Evolutionary conservation across 2,888 invertebrate species (phyloP), one percentile per base, ranked within the genome.

Genomic region (Linnaemya vulpina): DNA sequence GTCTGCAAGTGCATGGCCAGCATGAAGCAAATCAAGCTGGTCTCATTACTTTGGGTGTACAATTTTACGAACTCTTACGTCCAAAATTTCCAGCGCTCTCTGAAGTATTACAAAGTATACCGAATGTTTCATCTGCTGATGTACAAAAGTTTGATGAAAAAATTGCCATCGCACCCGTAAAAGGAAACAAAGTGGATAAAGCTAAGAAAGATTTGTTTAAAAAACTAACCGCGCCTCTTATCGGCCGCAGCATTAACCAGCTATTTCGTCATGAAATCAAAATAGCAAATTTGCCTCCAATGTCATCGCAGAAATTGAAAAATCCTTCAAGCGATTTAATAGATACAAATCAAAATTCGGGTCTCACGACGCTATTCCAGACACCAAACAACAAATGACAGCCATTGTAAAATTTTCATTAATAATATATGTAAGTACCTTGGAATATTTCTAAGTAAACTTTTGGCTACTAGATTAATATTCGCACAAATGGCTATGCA

Each of bases 181-280:
- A 95, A 89, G 96, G 96, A 73, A 95, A 95, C 90, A 96, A 97
- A 92, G 95, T 96, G 60, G 98, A 98, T 90, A 97, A 97, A 91
- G 96, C 96, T 88, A 98, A 97, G 91, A 97, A 97, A 88, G 98
- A 98, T 91, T 93, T 97, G 68, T 98, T 98, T 92, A 97, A 96
- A 93, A 97, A 97, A 92, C 95, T 97, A 88, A 97, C 97, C 10
- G 95, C 95, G 84, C 95, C 95, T 95, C 93, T 97, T 83, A 96
- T 97, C 89, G 97, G 97, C 0, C 94, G 96, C 88, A 97, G 96
- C 93, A 94, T 98, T 35, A 96, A 97, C 35, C 97, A 98, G 91
- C 93, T 97, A 85, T 98, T 98, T 93, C 96, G 96, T 88, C 96
- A 97, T 89, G 97, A 97, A 92, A 96, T 97, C 13, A 95, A 96